These are phyloP conservation scores for Platichthys flesus DNA, from an alignment of 2,113 vertebrate genomes.

Conservation along the genomic window DNA sequence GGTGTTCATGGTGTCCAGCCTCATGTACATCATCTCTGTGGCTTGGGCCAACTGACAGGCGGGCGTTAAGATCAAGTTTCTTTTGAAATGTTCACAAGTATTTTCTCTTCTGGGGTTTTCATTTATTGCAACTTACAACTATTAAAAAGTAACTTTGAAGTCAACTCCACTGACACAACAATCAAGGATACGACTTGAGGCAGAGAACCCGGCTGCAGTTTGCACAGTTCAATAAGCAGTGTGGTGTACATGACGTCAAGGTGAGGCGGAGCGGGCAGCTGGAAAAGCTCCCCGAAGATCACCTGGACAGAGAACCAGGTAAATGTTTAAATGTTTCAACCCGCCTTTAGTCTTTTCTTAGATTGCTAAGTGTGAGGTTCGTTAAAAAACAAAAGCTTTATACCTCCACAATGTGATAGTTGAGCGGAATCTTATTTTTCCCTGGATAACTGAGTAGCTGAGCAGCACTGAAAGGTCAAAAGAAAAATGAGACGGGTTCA, in stretches of 20 bases:
- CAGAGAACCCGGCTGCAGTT: conserved; percentile 95
- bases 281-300: conserved; percentile 95
- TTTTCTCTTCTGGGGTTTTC: too few species aligned
- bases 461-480: conserved; percentile 85
- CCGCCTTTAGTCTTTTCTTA: too few species aligned
- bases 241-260: conserved; percentile 97
- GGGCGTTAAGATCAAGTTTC: conserved; percentile 75
- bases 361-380: background rate
- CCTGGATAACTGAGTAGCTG: conserved; percentile 97
- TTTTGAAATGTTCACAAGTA: too few species aligned
- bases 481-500: background rate
- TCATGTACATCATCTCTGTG: conserved; percentile 98
- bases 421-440: conserved; percentile 97
- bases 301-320: conserved; percentile 80
- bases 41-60: conserved; percentile 92
- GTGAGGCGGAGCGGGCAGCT: conserved; percentile 90
- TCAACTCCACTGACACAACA: background rate
- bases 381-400: background rate
- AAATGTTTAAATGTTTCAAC: background rate
- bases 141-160: background rate
- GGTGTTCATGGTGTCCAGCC: conserved; percentile 97
- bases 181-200: conserved; percentile 98
- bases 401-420: conserved; percentile 99
- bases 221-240: conserved; percentile 97
- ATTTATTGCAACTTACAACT: too few species aligned